Percentiles rank a stretch among this genome's conserved stretches.
These are phyloP conservation scores for Zygogramma bicolorata DNA, from an alignment of 2,888 invertebrate genomes.

Conservation along the genomic window DNA sequence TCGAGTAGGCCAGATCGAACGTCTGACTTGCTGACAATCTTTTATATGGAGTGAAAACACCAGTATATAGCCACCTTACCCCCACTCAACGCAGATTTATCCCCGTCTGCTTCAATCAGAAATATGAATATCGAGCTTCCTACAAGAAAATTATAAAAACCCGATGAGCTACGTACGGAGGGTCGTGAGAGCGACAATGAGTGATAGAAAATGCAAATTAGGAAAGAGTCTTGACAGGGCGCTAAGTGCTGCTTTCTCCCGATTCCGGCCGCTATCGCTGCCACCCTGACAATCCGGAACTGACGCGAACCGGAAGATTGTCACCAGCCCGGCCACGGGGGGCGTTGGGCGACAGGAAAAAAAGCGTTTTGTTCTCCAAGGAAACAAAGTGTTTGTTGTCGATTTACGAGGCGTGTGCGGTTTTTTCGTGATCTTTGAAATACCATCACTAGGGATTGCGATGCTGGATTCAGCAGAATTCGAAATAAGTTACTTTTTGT, in stretches of 20 bases:
- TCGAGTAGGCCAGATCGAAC: too few relatives aligned
- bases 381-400: neutral
- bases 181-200: conserved; percentile 31
- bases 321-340: conserved; percentile 40
- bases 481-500: too few relatives aligned
- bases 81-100: too few relatives aligned
- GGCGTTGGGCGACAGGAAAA: neutral
- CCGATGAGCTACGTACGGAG: neutral
- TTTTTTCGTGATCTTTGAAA: neutral
- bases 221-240: conserved; percentile 59
- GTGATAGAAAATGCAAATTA: conserved; percentile 60
- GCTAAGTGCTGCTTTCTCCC: conserved; percentile 56
- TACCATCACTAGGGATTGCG: too few relatives aligned
- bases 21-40: too few relatives aligned
- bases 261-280: conserved; percentile 53
- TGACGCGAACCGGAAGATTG: conserved; percentile 53
- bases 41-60: too few relatives aligned
- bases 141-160: neutral
- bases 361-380: neutral
- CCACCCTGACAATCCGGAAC: conserved; percentile 46
- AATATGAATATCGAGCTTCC: neutral
- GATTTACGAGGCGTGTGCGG: neutral
- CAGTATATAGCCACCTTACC: too few relatives aligned
- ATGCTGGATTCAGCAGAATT: too few relatives aligned
- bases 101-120: neutral